A percentile compares a stretch with the other conserved stretches of the same genome.
Evolutionary conservation across 2,113 vertebrate species (phyloP).

Genomic region (Noturus placidus): DNA sequence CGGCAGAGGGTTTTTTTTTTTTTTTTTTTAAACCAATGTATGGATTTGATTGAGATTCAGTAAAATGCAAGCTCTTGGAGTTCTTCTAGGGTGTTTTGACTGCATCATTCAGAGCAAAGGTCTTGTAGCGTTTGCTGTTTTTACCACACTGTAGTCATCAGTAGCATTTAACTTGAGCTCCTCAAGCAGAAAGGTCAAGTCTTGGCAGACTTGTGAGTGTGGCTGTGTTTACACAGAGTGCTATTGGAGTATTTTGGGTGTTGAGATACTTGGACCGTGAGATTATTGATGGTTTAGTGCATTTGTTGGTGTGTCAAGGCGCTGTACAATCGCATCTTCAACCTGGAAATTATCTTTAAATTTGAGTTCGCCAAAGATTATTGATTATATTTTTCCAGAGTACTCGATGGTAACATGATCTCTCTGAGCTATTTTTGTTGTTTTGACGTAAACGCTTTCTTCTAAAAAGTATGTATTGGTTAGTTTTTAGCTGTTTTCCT

Average conservation of each 20-base stretch:
- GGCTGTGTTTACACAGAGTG: background rate
- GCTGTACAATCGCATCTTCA: background rate
- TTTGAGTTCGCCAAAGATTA: background rate
- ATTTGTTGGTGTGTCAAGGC: background rate
- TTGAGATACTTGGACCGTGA: constrained; percentile 17
- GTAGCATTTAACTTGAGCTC: constrained; percentile 20
- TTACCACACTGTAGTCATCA: background rate
- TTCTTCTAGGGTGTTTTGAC: background rate
- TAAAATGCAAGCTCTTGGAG: too few species aligned
- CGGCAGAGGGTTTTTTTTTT: background rate
- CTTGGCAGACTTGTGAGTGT: background rate
- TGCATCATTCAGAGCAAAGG: constrained; percentile 1
- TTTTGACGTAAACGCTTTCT: background rate
- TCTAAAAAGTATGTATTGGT: background rate
- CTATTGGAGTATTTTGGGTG: constrained; percentile 14
- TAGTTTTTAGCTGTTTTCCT: background rate
- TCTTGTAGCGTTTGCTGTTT: constrained; percentile 20
- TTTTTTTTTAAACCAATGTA: background rate
- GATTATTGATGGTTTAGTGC: constrained; percentile 1
- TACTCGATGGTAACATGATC: background rate
- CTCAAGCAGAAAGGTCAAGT: constrained; percentile 30
- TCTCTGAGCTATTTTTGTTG: background rate
- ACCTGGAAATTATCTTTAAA: background rate
- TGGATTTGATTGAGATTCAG: background rate
- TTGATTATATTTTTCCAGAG: background rate